phyloP scores from a whole-genome alignment of 2,797 vertebrate genomes.

The Poeciliopsis presidionis region DNA sequence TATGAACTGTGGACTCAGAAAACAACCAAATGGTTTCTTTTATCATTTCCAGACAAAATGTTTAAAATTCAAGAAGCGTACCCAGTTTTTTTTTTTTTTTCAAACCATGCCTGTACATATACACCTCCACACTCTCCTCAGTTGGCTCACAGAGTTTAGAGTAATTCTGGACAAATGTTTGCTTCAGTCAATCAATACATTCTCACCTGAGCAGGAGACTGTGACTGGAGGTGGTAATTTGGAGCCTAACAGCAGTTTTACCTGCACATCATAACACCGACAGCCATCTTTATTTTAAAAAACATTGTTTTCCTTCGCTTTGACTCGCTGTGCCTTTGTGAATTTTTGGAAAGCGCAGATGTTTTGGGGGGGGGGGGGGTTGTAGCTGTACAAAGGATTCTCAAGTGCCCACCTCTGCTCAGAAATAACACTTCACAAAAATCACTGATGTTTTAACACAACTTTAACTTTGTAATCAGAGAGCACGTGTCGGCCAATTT shows the following conservation, averaged over 20 bases:
- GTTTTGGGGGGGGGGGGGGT: background rate
- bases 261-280: slow-evolving; percentile 1
- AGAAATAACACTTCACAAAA: background rate
- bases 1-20: background rate
- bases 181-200: slow-evolving; percentile 4
- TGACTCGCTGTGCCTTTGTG: background rate
- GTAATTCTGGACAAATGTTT: slow-evolving; percentile 8
- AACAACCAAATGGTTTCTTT: background rate
- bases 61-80: background rate
- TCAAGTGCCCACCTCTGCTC: slow-evolving; percentile 1
- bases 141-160: background rate
- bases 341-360: slow-evolving; percentile 7
- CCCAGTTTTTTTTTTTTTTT: background rate
- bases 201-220: background rate
- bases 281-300: slow-evolving; percentile 4
- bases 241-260: slow-evolving; percentile 1
- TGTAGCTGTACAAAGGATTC: background rate
- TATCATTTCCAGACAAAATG: background rate
- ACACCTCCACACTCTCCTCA: slow-evolving; percentile 1
- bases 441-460: background rate
- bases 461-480: background rate
- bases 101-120: background rate
- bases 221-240: slow-evolving; percentile 12
- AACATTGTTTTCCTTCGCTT: background rate
- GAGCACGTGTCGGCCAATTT: slow-evolving; percentile 2